A percentile compares a stretch with the other conserved stretches of the same genome.
Conservation (phyloP, 2,113 vertebrate genomes). For the Catharus fuscescens region DNA sequence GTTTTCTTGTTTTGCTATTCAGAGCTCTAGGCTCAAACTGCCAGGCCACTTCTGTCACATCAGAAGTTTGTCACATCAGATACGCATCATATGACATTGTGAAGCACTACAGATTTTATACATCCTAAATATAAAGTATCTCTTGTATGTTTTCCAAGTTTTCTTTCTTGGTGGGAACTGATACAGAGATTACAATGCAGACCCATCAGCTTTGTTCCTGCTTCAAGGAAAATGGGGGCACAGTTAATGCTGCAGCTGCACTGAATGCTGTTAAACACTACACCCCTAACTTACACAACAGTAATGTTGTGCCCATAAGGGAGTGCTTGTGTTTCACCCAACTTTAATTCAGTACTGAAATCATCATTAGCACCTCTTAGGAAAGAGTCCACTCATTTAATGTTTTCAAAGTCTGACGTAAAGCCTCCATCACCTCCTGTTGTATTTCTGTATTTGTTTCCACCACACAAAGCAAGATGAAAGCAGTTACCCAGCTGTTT, state of each 20-base stretch:
- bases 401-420: not conserved
- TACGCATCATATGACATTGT: fast-evolving
- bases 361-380: not conserved
- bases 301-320: not conserved
- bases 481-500: not conserved
- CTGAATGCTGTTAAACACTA: not conserved
- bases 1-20: conserved; percentile 17
- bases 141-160: not conserved
- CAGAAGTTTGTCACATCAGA: not conserved
- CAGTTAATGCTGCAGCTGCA: not conserved
- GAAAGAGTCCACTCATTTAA: not conserved
- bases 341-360: conserved; percentile 1
- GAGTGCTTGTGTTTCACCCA: not conserved
- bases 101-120: not conserved
- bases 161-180: not conserved
- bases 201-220: not conserved
- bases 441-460: not conserved
- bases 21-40: not conserved
- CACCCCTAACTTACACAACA: not conserved
- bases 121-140: not conserved
- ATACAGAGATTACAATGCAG: not conserved
- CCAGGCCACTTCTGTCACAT: not conserved
- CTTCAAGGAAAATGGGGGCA: not conserved
- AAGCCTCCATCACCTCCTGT: not conserved
- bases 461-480: not conserved